Percentiles rank a stretch among this genome's conserved stretches.
phyloP scores from a whole-genome alignment of 2,797 vertebrate species.

The Mycteria americana region DNA sequence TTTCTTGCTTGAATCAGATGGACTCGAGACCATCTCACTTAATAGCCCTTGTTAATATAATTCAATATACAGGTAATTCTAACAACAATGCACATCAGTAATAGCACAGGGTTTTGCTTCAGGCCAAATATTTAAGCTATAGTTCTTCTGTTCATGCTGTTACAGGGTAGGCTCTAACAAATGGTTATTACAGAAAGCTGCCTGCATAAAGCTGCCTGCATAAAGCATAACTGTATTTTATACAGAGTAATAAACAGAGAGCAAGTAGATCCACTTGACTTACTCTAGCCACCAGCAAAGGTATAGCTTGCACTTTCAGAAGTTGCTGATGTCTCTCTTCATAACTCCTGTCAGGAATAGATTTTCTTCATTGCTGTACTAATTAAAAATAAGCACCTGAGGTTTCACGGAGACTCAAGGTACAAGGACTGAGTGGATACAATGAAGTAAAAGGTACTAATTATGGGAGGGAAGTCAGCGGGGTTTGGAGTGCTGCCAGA shows the following conservation, averaged over 20 bases:
- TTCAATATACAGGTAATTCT: background rate
- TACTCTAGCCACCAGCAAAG: background rate
- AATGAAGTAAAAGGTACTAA: background rate
- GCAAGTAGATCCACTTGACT: background rate
- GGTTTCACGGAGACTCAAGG: background rate
- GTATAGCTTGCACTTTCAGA: background rate
- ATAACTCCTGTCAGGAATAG: background rate
- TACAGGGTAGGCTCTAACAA: background rate
- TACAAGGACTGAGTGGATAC: background rate
- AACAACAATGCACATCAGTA: background rate
- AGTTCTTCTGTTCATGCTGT: background rate
- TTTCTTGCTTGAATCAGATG: background rate
- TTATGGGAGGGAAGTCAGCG: background rate
- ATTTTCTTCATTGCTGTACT: background rate
- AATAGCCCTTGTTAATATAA: background rate
- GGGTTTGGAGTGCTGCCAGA: constrained; percentile 2
- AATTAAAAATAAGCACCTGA: background rate
- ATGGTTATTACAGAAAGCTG: background rate
- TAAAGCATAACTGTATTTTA: background rate
- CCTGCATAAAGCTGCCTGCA: background rate
- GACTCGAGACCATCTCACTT: background rate
- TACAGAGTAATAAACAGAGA: background rate
- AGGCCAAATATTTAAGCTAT: background rate
- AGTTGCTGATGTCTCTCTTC: background rate
- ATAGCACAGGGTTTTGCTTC: background rate